Conservation (phyloP, 2,888 invertebrate genomes). For the Aspidiotus rigidus region DNA sequence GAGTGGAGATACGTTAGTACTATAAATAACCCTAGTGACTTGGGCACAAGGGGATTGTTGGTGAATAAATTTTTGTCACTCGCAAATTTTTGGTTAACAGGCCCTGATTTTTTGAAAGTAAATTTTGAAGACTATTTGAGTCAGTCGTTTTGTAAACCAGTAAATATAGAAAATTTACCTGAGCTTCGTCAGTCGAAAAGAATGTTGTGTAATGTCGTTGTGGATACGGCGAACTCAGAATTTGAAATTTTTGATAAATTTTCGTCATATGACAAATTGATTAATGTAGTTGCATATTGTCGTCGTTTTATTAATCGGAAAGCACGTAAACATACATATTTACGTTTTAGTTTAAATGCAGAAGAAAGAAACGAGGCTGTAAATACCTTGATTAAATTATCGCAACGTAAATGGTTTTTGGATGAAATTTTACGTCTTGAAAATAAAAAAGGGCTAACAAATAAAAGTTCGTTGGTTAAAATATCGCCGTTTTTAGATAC, state of each 20-base stretch:
- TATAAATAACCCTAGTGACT: not conserved
- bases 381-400: not conserved
- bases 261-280: not conserved
- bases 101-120: not conserved
- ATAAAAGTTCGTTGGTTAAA: constrained; percentile 19
- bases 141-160: not conserved
- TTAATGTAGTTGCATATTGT: too few species aligned
- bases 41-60: constrained; percentile 1
- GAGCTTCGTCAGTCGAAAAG: too few species aligned
- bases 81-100: not conserved
- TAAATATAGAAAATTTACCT: too few species aligned
- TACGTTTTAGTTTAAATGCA: too few species aligned
- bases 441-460: not conserved
- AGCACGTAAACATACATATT: too few species aligned
- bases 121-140: not conserved
- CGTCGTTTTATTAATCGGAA: too few species aligned
- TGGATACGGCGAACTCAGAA: too few species aligned
- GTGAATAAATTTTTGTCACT: not conserved
- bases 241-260: not conserved
- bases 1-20: constrained; percentile 3
- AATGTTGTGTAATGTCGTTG: too few species aligned
- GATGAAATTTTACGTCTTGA: not conserved
- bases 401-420: not conserved
- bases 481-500: constrained; percentile 36
- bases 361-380: too few species aligned